Percentiles rank a stretch among this genome's conserved stretches.
These are phyloP conservation scores for Drosophila takahashii DNA, from an alignment of 1,140 invertebrate genomes.

Conservation along the genomic window DNA sequence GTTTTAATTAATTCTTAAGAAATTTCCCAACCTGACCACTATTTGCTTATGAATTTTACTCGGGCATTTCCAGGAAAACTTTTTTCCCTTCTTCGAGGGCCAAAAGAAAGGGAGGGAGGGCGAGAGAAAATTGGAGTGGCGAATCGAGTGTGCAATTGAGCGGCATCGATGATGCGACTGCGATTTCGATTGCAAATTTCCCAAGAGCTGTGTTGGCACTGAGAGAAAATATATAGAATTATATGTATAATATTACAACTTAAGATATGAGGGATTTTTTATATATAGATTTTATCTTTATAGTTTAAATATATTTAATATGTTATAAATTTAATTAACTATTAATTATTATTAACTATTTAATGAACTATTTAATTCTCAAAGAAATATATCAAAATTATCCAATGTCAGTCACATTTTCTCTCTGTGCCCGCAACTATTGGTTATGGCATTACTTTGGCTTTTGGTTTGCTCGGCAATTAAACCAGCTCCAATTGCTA, in stretches of 20 bases:
- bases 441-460: conserved; percentile 19
- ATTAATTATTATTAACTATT: too few species aligned
- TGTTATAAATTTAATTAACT: too few species aligned
- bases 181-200: conserved; percentile 28
- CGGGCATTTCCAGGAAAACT: conserved; percentile 51
- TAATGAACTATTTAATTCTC: background rate
- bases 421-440: background rate
- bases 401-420: background rate
- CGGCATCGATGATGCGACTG: conserved; percentile 48
- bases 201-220: conserved; percentile 18
- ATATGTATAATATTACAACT: background rate
- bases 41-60: conserved; percentile 49
- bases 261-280: background rate
- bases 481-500: conserved; percentile 35
- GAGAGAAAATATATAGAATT: background rate
- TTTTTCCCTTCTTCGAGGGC: background rate
- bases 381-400: background rate
- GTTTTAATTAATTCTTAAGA: conserved; percentile 73
- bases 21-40: conserved; percentile 46
- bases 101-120: background rate
- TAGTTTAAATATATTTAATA: background rate
- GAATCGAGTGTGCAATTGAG: conserved; percentile 50
- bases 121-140: conserved; percentile 9
- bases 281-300: background rate
- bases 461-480: conserved; percentile 32